Evolutionary conservation across 2,888 invertebrate species (phyloP).

Genomic region (Ectemnius lituratus): DNA sequence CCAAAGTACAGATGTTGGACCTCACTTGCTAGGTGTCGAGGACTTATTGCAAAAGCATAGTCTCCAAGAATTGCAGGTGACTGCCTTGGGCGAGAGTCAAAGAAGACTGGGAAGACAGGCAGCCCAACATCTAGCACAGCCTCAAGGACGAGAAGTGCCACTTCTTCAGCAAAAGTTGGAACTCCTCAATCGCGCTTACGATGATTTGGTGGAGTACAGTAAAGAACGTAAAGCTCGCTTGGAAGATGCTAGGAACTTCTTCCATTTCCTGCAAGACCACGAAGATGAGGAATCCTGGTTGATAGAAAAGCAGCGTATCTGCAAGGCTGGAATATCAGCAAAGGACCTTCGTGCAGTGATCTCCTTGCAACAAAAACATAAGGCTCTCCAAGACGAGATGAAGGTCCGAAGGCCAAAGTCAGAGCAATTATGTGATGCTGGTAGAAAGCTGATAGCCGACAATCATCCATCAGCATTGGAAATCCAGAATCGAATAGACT

Average conservation of each 20-base stretch:
- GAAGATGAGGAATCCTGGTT: slow-evolving; percentile 99
- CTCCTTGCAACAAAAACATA: slow-evolving; percentile 95
- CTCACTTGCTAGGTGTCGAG: slow-evolving; percentile 96
- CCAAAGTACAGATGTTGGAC: slow-evolving; percentile 92
- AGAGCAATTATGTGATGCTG: slow-evolving; percentile 85
- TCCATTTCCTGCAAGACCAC: slow-evolving; percentile 97
- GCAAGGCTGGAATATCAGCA: slow-evolving; percentile 94
- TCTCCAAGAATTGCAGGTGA: slow-evolving; percentile 90
- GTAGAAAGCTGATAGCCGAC: slow-evolving; percentile 87
- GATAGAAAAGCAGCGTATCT: slow-evolving; percentile 95
- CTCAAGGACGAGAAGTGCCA: slow-evolving; percentile 74
- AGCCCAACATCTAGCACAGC: slow-evolving; percentile 69
- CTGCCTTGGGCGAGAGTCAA: slow-evolving; percentile 91
- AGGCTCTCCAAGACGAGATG: slow-evolving; percentile 93
- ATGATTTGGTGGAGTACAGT: slow-evolving; percentile 85
- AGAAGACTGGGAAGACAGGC: slow-evolving; percentile 86
- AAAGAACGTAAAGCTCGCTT: slow-evolving; percentile 89
- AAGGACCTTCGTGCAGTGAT: slow-evolving; percentile 95
- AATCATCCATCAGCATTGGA: slow-evolving; percentile 90
- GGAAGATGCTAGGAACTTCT: slow-evolving; percentile 95
- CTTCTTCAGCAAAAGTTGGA: slow-evolving; percentile 86
- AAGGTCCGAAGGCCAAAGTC: slow-evolving; percentile 86
- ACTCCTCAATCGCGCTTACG: slow-evolving; percentile 88
- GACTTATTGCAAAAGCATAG: slow-evolving; percentile 96
- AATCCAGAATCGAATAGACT: slow-evolving; percentile 88